phyloP scores from a whole-genome alignment of 2,113 vertebrate genomes.

The Rhinopithecus roxellana region DNA sequence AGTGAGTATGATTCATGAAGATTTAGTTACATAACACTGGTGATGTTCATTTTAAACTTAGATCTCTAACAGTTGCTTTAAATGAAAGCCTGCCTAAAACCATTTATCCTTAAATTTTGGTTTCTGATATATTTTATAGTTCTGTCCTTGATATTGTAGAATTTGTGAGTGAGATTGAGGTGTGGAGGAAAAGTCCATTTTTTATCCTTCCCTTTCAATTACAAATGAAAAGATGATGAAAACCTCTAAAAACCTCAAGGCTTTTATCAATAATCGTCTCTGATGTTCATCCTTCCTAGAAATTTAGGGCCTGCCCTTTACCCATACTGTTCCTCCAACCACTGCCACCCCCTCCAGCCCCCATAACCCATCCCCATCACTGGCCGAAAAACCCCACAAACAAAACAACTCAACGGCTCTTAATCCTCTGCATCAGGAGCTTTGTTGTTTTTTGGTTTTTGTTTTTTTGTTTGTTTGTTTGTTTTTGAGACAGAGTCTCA shows the following conservation, averaged over 20 bases:
- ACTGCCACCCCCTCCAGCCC: no score
- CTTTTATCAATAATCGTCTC: not conserved
- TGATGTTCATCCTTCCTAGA: not conserved
- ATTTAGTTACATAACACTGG: not conserved
- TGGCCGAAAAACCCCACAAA: not conserved
- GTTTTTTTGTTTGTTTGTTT: no score
- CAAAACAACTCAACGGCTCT: not conserved
- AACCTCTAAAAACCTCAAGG: not conserved
- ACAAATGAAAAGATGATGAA: not conserved
- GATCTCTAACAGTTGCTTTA: not conserved
- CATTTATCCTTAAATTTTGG: not conserved
- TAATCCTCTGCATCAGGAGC: not conserved
- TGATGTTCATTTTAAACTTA: not conserved
- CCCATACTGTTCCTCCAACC: no score
- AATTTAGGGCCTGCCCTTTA: not conserved
- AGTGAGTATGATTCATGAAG: not conserved
- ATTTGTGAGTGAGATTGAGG: not conserved
- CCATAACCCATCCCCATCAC: no score
- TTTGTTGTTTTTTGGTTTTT: no score
- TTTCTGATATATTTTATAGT: not conserved
- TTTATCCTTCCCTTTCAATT: not conserved
- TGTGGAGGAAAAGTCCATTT: not conserved
- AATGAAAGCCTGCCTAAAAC: not conserved
- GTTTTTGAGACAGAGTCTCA: no score
- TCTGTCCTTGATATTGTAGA: not conserved